Evolutionary conservation across 2,113 vertebrate genomes (phyloP), one percentile per base, ranked within the genome.

Genomic region (Corvus hawaiiensis): DNA sequence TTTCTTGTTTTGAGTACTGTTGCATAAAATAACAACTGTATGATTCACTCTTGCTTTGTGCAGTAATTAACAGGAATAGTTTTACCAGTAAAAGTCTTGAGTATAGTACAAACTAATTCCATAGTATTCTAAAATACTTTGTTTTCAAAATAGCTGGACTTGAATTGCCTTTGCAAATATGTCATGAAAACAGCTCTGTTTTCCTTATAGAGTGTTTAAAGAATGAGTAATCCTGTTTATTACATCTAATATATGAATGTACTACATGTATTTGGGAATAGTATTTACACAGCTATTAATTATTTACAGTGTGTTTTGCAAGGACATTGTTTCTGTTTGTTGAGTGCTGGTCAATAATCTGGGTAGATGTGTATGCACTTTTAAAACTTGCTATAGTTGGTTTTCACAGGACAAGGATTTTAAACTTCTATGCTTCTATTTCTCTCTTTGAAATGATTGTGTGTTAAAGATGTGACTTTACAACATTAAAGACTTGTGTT

Each of bases 201-300:
- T 72, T 84, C 27, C 17, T 75, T 85, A 21, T 5, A 15, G 30
- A 55, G 5, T 66, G 26, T 83, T 82, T 69, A 66, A 85, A 76
- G 63, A 59, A 49, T 61, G 91, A 93, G 48, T 87, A 89, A 66
- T 58, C 30, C 48, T 48, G 28, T 94, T 92, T 59, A 63, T 93
- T 74, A 21, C 52, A 51, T 74, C 35, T 28, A 24, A 16, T 11
- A n/a, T 6, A 19, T 15, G 33, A 67, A 54, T 37, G 8, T 30
- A 52, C 8, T 52, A 15, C 4, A 2, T 46, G 13, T 49, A 44
- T 80, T 90, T 86, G 59, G 55, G 59, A 83, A 44, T 44, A 46
- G 27, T 81, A 52, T 95, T 93, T 88, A 78, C 52, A 81, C 78
- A 61, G 56, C 55, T 59, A 78, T 84, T 93, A 94, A 93, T 96